These are phyloP conservation scores for Megaceryle maxima DNA, from an alignment of 2,113 vertebrate genomes.

Conservation along the genomic window DNA sequence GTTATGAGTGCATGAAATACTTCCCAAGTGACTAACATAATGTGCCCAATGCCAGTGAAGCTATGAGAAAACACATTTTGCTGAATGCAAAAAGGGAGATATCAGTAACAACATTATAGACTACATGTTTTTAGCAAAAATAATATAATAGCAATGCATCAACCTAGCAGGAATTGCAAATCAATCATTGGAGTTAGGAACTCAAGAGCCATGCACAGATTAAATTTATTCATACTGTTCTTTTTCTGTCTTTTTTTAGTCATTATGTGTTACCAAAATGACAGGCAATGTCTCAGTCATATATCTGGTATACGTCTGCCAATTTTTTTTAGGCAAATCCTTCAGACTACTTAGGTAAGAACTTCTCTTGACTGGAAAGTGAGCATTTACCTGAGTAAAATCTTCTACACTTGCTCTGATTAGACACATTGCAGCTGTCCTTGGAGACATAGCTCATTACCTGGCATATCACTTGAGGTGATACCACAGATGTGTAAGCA, in stretches of 20 bases:
- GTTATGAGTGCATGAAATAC: conserved; percentile 23
- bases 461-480: not conserved
- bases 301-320: not conserved
- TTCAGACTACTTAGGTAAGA: not conserved
- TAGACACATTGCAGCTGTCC: not conserved
- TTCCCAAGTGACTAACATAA: conserved; percentile 32
- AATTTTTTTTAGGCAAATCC: not conserved
- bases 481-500: not conserved
- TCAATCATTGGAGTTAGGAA: not conserved
- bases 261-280: not conserved
- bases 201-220: not conserved
- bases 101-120: not conserved
- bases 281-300: not conserved
- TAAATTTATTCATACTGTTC: not conserved
- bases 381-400: not conserved
- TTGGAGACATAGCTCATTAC: not conserved
- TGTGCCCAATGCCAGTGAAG: not conserved
- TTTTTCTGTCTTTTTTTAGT: not conserved
- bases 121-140: not conserved
- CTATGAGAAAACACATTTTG: not conserved
- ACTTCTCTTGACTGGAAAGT: not conserved
- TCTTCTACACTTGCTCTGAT: not conserved
- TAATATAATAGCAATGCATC: not conserved
- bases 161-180: not conserved
- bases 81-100: not conserved